Evolutionary conservation across 2,888 invertebrate species (phyloP), one percentile per base, ranked within the genome.

Genomic region (Gymnosoma rotundatum): DNA sequence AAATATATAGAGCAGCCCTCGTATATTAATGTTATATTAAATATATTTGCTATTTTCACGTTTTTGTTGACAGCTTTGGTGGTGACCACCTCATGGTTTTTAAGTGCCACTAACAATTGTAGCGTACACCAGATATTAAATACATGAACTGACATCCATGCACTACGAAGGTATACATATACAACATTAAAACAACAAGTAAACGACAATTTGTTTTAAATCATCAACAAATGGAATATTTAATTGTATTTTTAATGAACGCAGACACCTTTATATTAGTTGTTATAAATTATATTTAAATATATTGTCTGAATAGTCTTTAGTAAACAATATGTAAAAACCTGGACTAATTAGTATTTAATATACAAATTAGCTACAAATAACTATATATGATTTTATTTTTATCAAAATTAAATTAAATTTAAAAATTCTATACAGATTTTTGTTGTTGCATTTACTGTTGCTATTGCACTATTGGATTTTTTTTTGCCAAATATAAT

Each of bases 121-220:
- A 63, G 75, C 70, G 75, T 75, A 70, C 64, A 52, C 70, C 56
- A 63, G 73, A 61, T 80, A 67, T 67, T 67, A 61, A 80, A 73
- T 48, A 74, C 18, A 54, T 56, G 78, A 42, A 38, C 14, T 8
- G 45, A 63, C 6, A 48, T 21, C 10, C 10, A 60, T 38, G 32
- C 32, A 48, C n/a, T 54, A 42, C 10, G 4, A 42, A 12, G 7
- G 42, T 2, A 42, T 12, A 42, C 7, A 20, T 20, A 64, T 32
- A 32, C 3, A 25, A 63, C 58, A 64, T 20, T 45, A 67, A 20
- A 36, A 61, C 7, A 67, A 69, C 69, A 75, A 70, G 18, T 42
- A 69, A 64, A 64, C 63, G 74, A 36, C 56, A 32, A 10, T 14
- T 38, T 48, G 63, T 56, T 56, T 45, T 50, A 75, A 75, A 70